Evolutionary conservation across 2,888 invertebrate species (phyloP), one percentile per base, ranked within the genome.

Genomic region (Sturmia bella): DNA sequence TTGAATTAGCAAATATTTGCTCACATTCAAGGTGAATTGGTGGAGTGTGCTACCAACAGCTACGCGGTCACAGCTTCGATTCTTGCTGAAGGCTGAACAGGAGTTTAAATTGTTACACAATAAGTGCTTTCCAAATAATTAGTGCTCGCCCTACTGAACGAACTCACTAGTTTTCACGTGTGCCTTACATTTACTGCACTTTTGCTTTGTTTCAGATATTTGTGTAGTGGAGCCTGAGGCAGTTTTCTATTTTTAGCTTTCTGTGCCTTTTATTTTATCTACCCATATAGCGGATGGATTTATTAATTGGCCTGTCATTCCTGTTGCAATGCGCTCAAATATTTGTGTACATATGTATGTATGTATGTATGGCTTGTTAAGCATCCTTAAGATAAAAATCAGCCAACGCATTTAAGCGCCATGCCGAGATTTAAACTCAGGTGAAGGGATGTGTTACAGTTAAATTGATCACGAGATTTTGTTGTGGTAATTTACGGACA

Each of bases 271-370:
- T 7, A 24, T 45, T 37, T 37, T 12, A 21, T 74, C 5, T n/a
- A 37, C 32, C 2, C 24, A 56, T n/a, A 21, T 45, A 68, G 59
- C 68, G 59, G 54, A 76, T 54, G 68, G 37, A 61, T 76, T 69
- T 64, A 48, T 37, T 76, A 69, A 69, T 76, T 76, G 54, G 69
- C 61, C 54, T 69, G 76, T 69, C 59, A 69, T 69, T 69, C 52
- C 43, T 54, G 59, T 61, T 59, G 41, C 15, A 69, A 68, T 52
- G 61, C 68, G 43, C 52, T 68, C 52, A 64, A 63, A 54, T 73
- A 73, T 63, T 54, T 64, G 32, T 43, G 45, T 52, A 43, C n/a
- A n/a, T n/a, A n/a, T n/a, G n/a, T n/a, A n/a, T n/a, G n/a, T n/a
- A n/a, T n/a, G n/a, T n/a, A n/a, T n/a, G n/a, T n/a, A n/a, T n/a